phyloP scores from a whole-genome alignment of 2,113 vertebrate species.

The Struthidea cinerea region DNA sequence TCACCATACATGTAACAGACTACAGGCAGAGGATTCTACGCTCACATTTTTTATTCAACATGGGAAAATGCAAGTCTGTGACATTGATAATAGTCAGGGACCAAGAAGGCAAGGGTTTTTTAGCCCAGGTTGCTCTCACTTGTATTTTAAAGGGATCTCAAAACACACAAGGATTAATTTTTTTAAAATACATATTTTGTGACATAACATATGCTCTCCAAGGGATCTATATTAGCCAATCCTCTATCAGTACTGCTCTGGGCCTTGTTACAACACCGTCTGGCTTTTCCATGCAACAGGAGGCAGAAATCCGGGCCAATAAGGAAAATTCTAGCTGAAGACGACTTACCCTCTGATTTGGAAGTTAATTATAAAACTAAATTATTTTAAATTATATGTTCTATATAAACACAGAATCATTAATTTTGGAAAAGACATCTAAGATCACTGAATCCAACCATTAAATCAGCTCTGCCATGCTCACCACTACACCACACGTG shows the following conservation, averaged over 20 bases:
- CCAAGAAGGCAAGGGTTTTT: background rate
- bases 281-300: background rate
- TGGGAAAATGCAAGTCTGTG: background rate
- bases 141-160: background rate
- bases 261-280: background rate
- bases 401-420: background rate
- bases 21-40: background rate
- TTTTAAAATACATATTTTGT: background rate
- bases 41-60: background rate
- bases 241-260: background rate
- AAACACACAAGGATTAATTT: background rate
- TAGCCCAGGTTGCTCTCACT: background rate
- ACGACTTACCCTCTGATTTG: background rate
- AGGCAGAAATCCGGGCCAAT: background rate
- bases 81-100: background rate
- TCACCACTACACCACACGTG: background rate
- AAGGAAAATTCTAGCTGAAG: background rate
- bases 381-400: background rate
- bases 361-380: background rate
- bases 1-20: too few relatives aligned
- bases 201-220: background rate
- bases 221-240: background rate
- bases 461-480: background rate
- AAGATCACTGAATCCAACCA: background rate
- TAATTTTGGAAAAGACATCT: background rate